Percentiles rank a stretch among this genome's conserved stretches.
These are phyloP conservation scores for Xiphorhynchus erythropygius DNA, from an alignment of 2,797 vertebrate species.

Conservation along the genomic window DNA sequence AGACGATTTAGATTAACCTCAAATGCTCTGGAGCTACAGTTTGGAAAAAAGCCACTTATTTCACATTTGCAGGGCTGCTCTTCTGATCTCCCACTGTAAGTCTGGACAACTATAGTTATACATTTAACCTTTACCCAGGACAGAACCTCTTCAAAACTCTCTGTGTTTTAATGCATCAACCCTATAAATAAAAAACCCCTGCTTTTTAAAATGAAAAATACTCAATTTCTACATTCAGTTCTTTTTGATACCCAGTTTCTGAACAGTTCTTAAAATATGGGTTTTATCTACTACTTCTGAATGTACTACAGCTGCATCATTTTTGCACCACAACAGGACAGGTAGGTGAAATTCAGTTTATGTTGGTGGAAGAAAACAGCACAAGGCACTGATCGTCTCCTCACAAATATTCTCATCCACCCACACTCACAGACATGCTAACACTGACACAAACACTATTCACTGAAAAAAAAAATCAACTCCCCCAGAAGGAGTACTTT, in stretches of 20 bases:
- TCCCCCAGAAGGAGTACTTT: not conserved
- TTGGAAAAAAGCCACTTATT: not conserved
- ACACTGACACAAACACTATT: not conserved
- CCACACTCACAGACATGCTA: not conserved
- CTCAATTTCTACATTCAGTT: not conserved
- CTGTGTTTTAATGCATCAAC: not conserved
- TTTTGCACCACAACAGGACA: not conserved
- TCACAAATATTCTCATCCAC: not conserved
- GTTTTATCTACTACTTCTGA: not conserved
- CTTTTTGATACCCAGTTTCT: not conserved
- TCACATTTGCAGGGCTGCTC: not conserved
- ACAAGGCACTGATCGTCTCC: not conserved
- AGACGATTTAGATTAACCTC: not conserved
- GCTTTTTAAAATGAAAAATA: not conserved
- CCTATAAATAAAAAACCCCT: fast-evolving
- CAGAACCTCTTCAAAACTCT: not conserved
- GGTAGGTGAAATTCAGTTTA: not conserved
- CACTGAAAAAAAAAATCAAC: not conserved
- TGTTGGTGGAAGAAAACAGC: not conserved
- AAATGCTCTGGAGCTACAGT: not conserved
- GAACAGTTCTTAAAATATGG: not conserved
- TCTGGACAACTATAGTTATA: not conserved
- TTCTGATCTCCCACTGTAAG: not conserved
- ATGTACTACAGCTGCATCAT: not conserved
- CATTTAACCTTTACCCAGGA: not conserved